Base-by-base conservation (phyloP, 1,140 invertebrate species). In the Halesus radiatus region DNA sequence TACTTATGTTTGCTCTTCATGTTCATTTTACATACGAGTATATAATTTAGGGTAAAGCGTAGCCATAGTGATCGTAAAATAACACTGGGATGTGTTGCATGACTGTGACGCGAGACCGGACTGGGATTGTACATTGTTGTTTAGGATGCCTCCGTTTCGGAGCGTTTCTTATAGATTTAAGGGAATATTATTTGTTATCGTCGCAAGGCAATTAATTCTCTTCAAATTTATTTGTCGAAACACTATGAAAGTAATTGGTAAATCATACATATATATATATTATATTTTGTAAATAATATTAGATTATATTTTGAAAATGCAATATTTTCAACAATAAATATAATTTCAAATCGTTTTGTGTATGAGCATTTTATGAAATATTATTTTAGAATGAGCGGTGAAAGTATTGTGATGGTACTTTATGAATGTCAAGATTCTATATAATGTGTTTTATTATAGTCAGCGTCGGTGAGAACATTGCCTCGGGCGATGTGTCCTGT, bases 1-100 rank as follows among this genome's bases (percentile, higher is more conserved):
- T 80, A 56, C 72, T 74, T 80, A 73, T 60, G 76, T 78, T 66
- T 81, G 80, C 66, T 68, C 76, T 78, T 74, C 10, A 45, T 45
- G 37, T 45, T 45, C 37, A 45, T 78, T 78, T 75, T 80, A 72
- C 50, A 45, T 72, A 3, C 45, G 10, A 70, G 68, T 66, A 56
- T 23, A 68, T 58, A 29, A 20, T 73, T 73, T 73, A 79, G 26
- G 78, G 3, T 79, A 53, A 78, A 23, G 26, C 66, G 22, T 79
- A 79, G 77, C 29, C 62, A 3, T 66, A 66, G 62, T 29, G 62
- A 32, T 66, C n/a, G 7, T 45, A 13, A 45, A 45, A 45, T 45
- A 45, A 45, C 8, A 45, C 37, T 7, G 37, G 37, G 10, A 45
- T 13, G 37, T 45, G 37, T 13, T 45, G 37, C 10, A 7, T 45